Base-by-base conservation (phyloP, 2,888 invertebrate species). In the Caenorhabditis plicata region DNA sequence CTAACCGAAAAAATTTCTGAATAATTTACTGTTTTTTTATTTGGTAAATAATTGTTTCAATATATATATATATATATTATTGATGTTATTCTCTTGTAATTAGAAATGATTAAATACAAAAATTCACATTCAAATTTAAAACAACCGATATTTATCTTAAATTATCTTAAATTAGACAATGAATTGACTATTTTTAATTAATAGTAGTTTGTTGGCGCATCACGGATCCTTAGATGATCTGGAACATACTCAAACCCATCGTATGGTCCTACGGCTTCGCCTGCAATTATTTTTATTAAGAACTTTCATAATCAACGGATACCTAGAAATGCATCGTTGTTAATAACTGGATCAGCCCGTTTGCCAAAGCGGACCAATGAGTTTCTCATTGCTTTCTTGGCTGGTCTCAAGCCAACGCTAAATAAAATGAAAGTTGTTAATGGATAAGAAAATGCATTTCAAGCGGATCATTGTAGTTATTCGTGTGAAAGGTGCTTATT, bases 371-470 rank as follows among this genome's bases (percentile, higher is more conserved):
- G 71, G 20, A 77, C 76, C 58, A 77, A 57, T 25, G 75, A 74
- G 52, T 77, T 77, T 40, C 77, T 64, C 77, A 77, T 77, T 27
- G 77, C 77, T 48, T 75, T 77, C 54, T 77, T 77, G 22, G 68
- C 73, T 38, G 71, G 69, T 56, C 71, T 47, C 55, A 71, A 55
- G 51, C 68, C 64, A 55, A 56, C 64, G 62, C 33, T 22, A 38
- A 32, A 46, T 38, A n/a, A n/a, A n/a, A n/a, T n/a, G n/a, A n/a
- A n/a, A n/a, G n/a, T n/a, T n/a, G n/a, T n/a, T n/a, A n/a, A n/a
- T n/a, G n/a, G n/a, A n/a, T n/a, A n/a, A n/a, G n/a, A n/a, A n/a
- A n/a, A n/a, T n/a, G n/a, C n/a, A n/a, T n/a, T n/a, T n/a, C n/a
- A n/a, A n/a, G n/a, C n/a, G n/a, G n/a, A n/a, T n/a, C n/a, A n/a